Evolutionary conservation across 2,888 invertebrate genomes (phyloP).

Genomic region (Drosophila planitibia): DNA sequence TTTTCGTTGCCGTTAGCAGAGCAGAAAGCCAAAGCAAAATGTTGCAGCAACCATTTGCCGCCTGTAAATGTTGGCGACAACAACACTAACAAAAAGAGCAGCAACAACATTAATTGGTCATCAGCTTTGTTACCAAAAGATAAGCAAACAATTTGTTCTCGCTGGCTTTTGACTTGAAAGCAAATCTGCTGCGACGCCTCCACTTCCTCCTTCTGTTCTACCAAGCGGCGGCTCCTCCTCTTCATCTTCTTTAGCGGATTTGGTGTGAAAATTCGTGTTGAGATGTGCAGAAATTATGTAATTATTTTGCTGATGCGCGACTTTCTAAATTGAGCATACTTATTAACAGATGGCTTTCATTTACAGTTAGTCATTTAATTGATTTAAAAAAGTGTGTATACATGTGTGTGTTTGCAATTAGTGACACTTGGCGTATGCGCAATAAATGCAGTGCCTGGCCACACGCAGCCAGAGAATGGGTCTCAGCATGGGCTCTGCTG

Average conservation of each 20-base stretch:
- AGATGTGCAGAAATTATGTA: constrained; percentile 63
- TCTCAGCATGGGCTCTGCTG: constrained; percentile 30
- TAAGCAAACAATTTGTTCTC: constrained; percentile 73
- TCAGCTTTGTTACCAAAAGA: constrained; percentile 70
- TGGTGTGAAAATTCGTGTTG: constrained; percentile 60
- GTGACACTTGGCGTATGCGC: constrained; percentile 74
- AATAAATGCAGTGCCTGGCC: constrained; percentile 63
- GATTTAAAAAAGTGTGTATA: constrained; percentile 38
- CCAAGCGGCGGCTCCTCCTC: background rate
- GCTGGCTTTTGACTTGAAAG: constrained; percentile 30
- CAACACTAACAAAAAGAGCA: constrained; percentile 15
- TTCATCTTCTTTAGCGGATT: background rate
- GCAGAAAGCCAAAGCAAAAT: constrained; percentile 48
- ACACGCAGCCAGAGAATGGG: constrained; percentile 54
- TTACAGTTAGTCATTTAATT: constrained; percentile 67
- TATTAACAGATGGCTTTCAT: constrained; percentile 44
- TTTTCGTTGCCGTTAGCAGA: constrained; percentile 77
- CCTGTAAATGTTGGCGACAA: constrained; percentile 59
- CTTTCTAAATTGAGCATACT: constrained; percentile 71
- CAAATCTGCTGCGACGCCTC: constrained; percentile 13
- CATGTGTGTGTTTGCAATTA: constrained; percentile 56
- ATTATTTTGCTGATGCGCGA: constrained; percentile 68
- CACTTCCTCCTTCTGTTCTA: too few species aligned
- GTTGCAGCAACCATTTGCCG: constrained; percentile 73
- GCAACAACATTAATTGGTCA: constrained; percentile 82